Conservation (phyloP, 2,113 vertebrate species). For the Mirza zaza region DNA sequence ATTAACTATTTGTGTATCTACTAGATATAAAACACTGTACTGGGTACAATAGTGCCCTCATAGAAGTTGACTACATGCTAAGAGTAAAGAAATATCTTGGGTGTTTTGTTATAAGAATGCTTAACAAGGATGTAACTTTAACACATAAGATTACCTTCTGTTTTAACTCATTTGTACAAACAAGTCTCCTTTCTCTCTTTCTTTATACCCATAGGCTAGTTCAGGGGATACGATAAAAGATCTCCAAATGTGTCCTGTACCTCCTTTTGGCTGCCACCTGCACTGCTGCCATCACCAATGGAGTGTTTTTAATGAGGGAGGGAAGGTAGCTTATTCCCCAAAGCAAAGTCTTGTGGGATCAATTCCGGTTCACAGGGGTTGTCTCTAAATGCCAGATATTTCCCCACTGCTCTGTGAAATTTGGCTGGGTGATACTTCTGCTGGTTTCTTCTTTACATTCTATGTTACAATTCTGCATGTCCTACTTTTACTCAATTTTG, state of each 20-base stretch:
- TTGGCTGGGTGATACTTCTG: constrained; percentile 59
- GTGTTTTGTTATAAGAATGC: not conserved
- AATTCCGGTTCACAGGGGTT: constrained; percentile 3
- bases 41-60: not conserved
- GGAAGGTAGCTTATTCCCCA: constrained; percentile 68
- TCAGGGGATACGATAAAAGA: constrained; percentile 84
- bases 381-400: constrained; percentile 27
- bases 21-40: not conserved
- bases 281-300: constrained; percentile 62
- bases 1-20: not conserved
- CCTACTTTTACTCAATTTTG: constrained; percentile 60
- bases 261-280: constrained; percentile 61
- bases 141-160: not conserved
- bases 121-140: not conserved
- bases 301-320: constrained; percentile 74
- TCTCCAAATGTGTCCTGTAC: constrained; percentile 32
- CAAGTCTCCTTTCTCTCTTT: constrained; percentile 21
- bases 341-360: constrained; percentile 53
- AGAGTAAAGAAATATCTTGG: not conserved
- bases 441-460: constrained; percentile 67
- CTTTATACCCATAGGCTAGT: constrained; percentile 79
- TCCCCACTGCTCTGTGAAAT: constrained; percentile 60
- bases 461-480: constrained; percentile 74
- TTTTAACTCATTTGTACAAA: constrained; percentile 18
- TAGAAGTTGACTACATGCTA: not conserved